phyloP scores from a whole-genome alignment of 2,888 invertebrate genomes.

The Therioaphis trifolii region DNA sequence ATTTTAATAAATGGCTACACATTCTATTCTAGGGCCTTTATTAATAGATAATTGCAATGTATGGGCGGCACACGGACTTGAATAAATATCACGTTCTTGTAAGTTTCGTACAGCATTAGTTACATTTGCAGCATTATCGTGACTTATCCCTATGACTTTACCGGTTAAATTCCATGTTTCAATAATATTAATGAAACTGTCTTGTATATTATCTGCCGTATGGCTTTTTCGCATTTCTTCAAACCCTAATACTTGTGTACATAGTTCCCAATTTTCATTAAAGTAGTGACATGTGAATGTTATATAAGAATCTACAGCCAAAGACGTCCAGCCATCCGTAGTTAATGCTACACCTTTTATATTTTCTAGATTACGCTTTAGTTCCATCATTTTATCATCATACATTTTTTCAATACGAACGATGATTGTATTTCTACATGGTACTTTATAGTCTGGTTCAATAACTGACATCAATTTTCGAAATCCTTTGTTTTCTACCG shows the following conservation, averaged over 20 bases:
- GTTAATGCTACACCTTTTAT: no score
- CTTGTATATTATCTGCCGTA: slow-evolving; percentile 10
- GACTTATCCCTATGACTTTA: slow-evolving; percentile 28
- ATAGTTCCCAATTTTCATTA: slow-evolving; percentile 17
- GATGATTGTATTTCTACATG: slow-evolving; percentile 13
- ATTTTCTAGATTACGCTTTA: no score
- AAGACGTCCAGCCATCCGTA: slow-evolving; percentile 27
- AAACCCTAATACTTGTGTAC: slow-evolving; percentile 12
- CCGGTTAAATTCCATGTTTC: slow-evolving; percentile 16
- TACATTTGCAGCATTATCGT: slow-evolving; percentile 19
- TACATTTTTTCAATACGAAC: no score
- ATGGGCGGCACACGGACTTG: slow-evolving; percentile 11
- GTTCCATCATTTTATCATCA: no score
- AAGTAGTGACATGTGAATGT: slow-evolving; percentile 25
- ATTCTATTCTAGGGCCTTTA: slow-evolving; percentile 1
- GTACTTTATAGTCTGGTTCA: slow-evolving; percentile 16
- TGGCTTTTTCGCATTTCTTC: slow-evolving; percentile 21
- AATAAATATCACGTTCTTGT: slow-evolving; percentile 11
- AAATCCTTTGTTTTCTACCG: slow-evolving; percentile 10
- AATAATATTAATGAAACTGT: neutral
- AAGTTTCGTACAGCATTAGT: slow-evolving; percentile 12
- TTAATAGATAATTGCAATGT: slow-evolving; percentile 23
- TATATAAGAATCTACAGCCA: slow-evolving; percentile 35
- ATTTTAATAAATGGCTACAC: slow-evolving; percentile 27
- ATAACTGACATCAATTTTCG: slow-evolving; percentile 16